Evolutionary conservation across 2,888 invertebrate genomes (phyloP), one percentile per base, ranked within the genome.

Genomic region (Orthonevra nobilis): DNA sequence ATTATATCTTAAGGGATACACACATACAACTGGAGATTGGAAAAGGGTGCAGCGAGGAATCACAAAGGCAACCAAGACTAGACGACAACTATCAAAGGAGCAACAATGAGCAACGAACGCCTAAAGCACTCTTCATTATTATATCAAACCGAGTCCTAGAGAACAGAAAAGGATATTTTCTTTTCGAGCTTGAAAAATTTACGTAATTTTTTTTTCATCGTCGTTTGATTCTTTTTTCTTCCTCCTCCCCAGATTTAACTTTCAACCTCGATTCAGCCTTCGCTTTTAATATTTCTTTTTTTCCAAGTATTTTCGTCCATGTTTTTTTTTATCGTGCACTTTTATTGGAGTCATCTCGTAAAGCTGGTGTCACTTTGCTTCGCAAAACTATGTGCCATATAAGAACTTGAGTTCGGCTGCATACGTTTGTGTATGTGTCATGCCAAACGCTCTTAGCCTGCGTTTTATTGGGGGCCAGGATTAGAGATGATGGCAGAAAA

Each of bases 111-210:
- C 56, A 64, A 40, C n/a, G n/a, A n/a, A n/a, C 66, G 72, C 73
- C 79, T 73, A 73, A 30, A 73, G 79, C 79, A 73, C 79, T 79
- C 79, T 79, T 79, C 79, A 73, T 79, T 79, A 79, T 79, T 79
- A 79, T 66, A 79, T 68, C 73, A 73, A 68, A 73, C 61, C 61
- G 54, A 61, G 73, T 79, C 68, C 79, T 79, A 50, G 36, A 61
- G 30, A 63, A 9, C 70, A 34, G 58, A 56, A 66, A 56, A 48
- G 66, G 17, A 68, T 42, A 15, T 52, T 30, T 50, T 32, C 58
- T 50, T 52, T n/a, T n/a, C n/a, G n/a, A n/a, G n/a, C n/a, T n/a
- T n/a, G n/a, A n/a, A n/a, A n/a, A n/a, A n/a, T n/a, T n/a, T n/a
- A n/a, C n/a, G n/a, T n/a, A n/a, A n/a, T n/a, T n/a, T n/a, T n/a